These are phyloP conservation scores for Drosophila pseudoobscura DNA, from an alignment of 1,140 invertebrate genomes.

Conservation along the genomic window DNA sequence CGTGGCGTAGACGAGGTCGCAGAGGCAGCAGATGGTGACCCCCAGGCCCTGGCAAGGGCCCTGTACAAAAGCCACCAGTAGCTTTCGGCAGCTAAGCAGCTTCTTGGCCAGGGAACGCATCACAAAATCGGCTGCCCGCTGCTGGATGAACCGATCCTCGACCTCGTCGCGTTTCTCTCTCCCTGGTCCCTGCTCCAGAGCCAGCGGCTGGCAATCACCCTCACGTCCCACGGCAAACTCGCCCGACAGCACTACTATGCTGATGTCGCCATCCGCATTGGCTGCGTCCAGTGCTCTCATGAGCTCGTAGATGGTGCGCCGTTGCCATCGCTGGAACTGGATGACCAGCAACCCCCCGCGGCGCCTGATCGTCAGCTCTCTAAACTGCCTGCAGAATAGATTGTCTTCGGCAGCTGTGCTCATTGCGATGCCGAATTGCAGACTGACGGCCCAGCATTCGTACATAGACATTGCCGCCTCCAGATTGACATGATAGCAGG, in stretches of 20 bases:
- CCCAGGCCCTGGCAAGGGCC: slow-evolving; percentile 97
- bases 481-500: too few relatives aligned
- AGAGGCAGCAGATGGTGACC: slow-evolving; percentile 92
- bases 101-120: slow-evolving; percentile 89
- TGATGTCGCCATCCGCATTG: slow-evolving; percentile 41
- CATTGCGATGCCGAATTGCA: neutral
- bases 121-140: slow-evolving; percentile 61
- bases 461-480: too few relatives aligned
- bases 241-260: slow-evolving; percentile 62
- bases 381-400: slow-evolving; percentile 39
- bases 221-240: slow-evolving; percentile 95
- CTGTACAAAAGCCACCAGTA: slow-evolving; percentile 94
- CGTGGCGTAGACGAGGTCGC: slow-evolving; percentile 95
- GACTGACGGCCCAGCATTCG: too few relatives aligned
- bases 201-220: slow-evolving; percentile 34
- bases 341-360: slow-evolving; percentile 84
- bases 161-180: slow-evolving; percentile 13
- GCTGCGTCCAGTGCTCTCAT: slow-evolving; percentile 58
- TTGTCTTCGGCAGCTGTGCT: slow-evolving; percentile 2
- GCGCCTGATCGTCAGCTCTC: slow-evolving; percentile 54
- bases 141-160: slow-evolving; percentile 48
- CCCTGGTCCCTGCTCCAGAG: slow-evolving; percentile 9
- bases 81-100: slow-evolving; percentile 94
- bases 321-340: slow-evolving; percentile 87
- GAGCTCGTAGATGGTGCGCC: slow-evolving; percentile 64